Evolutionary conservation across 92 coral and sea anemone genomes (phyloP), one percentile per base, ranked within the genome.

Genomic region (Porites lobata): DNA sequence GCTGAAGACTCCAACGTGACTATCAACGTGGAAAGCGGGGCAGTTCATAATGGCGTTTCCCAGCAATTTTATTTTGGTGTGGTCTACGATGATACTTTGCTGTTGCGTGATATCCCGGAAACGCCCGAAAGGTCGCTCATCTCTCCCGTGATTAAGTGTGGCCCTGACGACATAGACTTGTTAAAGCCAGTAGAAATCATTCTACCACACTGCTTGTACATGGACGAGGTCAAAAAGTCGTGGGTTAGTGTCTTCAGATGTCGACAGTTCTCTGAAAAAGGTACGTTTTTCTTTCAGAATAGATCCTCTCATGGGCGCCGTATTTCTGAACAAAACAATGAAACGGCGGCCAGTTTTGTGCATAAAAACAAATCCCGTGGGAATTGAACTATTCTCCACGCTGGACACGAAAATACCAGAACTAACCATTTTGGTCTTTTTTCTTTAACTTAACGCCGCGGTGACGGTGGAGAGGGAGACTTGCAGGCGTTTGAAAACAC

Each of bases 31-130:
- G 83, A 76, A 10, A 59, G 20, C 4, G 89, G 89, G 11, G 22
- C 89, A 15, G 54, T 85, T 9, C 77, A 63, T 19, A 66, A 85
- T 1, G 83, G 83, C 50, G 11, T 17, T 22, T 15, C 50, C 54
- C 89, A 85, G 69, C 66, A 12, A 1, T 50, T 85, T 20, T 85
- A 54, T 24, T 85, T 66, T 43, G 54, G 57, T 10, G 89, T 85
- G 12, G 57, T 85, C n/a, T 53, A 76, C 15, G 77, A 85, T 56
- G 89, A 76, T 21, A 77, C 68, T 1, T 43, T 8, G 6, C 50
- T 85, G 21, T 58, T 85, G 10, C 77, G 80, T 47, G 83, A 85
- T 38, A 76, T 85, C 70, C 89, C 84, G 53, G 84, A 85, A n/a
- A 43, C 69, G 1, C 50, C 56, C 57, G 58, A 76, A 54, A 77